Conservation (phyloP, 2,888 invertebrate species). For the Sarcophaga rosellei region DNA sequence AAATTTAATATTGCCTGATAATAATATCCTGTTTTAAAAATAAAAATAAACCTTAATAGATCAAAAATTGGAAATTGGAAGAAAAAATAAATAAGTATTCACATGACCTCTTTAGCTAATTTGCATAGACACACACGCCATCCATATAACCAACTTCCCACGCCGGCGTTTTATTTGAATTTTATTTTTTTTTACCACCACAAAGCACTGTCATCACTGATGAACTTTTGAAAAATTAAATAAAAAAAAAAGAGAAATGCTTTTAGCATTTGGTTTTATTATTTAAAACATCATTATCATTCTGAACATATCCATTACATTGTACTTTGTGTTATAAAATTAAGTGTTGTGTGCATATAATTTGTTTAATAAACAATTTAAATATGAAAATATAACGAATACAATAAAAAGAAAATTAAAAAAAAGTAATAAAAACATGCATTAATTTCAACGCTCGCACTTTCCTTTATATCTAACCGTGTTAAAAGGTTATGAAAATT, state of each 20-base stretch:
- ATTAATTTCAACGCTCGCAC: constrained; percentile 47
- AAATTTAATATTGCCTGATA: not conserved
- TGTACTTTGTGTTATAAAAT: not conserved
- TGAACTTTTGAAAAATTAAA: constrained; percentile 30
- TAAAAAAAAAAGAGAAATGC: not conserved
- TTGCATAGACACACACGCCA: constrained; percentile 50
- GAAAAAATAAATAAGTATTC: constrained; percentile 28
- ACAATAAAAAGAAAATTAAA: not conserved
- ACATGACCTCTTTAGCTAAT: constrained; percentile 68
- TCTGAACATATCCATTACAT: constrained; percentile 48
- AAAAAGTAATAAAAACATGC: constrained; percentile 31
- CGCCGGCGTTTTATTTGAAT: constrained; percentile 38
- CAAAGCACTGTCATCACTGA: constrained; percentile 39
- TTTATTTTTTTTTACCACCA: not conserved
- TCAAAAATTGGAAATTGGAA: not conserved
- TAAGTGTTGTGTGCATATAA: constrained; percentile 56
- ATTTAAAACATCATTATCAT: constrained; percentile 27
- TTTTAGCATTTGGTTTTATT: not conserved
- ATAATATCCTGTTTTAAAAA: not conserved
- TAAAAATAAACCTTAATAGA: not conserved
- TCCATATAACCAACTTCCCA: constrained; percentile 49
- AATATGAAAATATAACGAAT: constrained; percentile 42
- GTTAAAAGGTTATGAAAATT: not conserved
- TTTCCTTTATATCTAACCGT: constrained; percentile 22
- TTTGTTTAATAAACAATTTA: constrained; percentile 65